A percentile compares a stretch with the other conserved stretches of the same genome.
Conservation (phyloP, 2,888 invertebrate species). For the Drosophila robusta region DNA sequence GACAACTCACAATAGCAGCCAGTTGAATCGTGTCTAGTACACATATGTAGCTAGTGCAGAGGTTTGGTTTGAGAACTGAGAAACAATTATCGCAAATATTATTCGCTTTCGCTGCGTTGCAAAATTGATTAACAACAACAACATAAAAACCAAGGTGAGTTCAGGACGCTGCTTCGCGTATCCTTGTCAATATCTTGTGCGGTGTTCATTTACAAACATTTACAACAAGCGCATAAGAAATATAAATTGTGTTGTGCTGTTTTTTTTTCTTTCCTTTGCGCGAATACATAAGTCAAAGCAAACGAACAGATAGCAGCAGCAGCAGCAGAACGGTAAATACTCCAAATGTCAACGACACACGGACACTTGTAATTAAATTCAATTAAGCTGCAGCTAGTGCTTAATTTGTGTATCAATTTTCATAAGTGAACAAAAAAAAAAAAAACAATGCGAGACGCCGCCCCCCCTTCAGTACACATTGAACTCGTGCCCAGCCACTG, state of each 20-base stretch:
- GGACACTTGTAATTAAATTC: conserved; percentile 78
- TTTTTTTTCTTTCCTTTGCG: conserved; percentile 38
- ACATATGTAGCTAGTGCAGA: conserved; percentile 48
- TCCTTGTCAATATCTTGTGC: conserved; percentile 14
- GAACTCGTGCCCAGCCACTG: conserved; percentile 48
- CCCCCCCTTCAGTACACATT: conserved; percentile 24
- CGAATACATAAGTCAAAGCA: conserved; percentile 60
- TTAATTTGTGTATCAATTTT: conserved; percentile 70
- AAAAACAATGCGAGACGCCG: conserved; percentile 21
- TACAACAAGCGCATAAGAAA: conserved; percentile 30
- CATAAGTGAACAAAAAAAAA: conserved; percentile 30
- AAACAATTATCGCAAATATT: conserved; percentile 68
- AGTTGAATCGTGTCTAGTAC: conserved; percentile 61
- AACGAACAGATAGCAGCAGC: conserved; percentile 47
- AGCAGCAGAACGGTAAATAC: conserved; percentile 59
- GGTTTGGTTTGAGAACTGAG: conserved; percentile 58
- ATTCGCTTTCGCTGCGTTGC: conserved; percentile 59
- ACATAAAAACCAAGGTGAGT: conserved; percentile 59
- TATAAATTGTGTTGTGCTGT: conserved; percentile 41
- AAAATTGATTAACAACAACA: conserved; percentile 53
- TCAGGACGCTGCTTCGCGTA: conserved; percentile 8
- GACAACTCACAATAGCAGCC: conserved; percentile 56
- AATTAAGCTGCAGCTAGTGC: conserved; percentile 73
- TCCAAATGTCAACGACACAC: conserved; percentile 58
- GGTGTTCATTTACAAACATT: conserved; percentile 25